Evolutionary conservation across 2,888 invertebrate species (phyloP), one percentile per base, ranked within the genome.

Genomic region (Morpho helenor): DNA sequence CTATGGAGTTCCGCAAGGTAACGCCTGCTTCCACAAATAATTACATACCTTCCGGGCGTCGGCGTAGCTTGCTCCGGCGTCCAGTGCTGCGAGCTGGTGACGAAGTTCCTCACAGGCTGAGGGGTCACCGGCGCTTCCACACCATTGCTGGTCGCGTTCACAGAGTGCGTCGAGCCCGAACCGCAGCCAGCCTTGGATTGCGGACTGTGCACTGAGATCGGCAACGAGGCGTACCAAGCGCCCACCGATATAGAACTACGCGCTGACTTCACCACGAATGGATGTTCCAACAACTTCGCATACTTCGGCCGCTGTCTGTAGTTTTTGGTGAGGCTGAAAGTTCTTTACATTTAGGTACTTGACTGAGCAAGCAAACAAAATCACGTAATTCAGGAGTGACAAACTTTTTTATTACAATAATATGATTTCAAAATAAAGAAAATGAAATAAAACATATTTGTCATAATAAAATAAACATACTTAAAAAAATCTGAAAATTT

Each of bases 291-390:
- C 9, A 99, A 93, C 80, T 96, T 95, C 66, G 94, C 95, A 91
- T 99, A 99, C 87, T 99, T 99, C 63, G 99, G 99, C 72, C 99
- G 94, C 74, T 96, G 93, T 80, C 95, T 94, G 85, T 97, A 97
- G 92, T 99, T 96, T 91, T 99, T 99, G 69, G 95, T 97, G 81
- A 99, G 93, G 92, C 97, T 97, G 87, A 7, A 90, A 91, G 8
- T 16, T 16, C 16, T 16, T 16, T 16, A 16, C 16, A 16, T 16
- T 16, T 16, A 16, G 16, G 16, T 16, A 16, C 16, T 16, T 16
- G 16, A 16, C 16, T 16, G 16, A 16, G 16, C 16, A 16, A 16
- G 2, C 16, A 16, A 16, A 16, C 16, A 16, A 16, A 16, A 16
- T 16, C 16, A 16, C 16, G 16, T 16, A 16, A 16, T 16, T 16